Percentiles rank a stretch among this genome's conserved stretches.
Evolutionary conservation across 2,797 vertebrate species (phyloP).

Genomic region (Myiotriccus ornatus): DNA sequence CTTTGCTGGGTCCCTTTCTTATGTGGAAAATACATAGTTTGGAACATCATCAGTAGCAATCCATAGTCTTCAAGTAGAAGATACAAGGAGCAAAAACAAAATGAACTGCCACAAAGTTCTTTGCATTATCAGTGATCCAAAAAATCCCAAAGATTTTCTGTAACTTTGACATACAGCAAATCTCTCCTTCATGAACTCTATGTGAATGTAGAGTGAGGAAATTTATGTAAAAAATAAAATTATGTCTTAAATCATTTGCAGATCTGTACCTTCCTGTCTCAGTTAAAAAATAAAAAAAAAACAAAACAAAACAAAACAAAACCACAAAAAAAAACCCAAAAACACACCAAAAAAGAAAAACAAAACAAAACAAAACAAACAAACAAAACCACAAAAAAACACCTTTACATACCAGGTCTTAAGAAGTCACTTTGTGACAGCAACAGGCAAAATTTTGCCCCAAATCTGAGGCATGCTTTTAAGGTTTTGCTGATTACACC

Average conservation of each 20-base stretch:
- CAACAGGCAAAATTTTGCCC: background rate
- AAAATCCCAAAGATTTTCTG: conserved; percentile 1
- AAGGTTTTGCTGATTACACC: background rate
- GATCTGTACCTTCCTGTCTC: background rate
- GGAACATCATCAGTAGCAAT: background rate
- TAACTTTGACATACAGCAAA: background rate
- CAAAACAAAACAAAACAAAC: too few species aligned
- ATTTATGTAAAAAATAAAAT: background rate
- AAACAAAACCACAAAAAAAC: too few species aligned
- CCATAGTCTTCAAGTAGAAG: background rate
- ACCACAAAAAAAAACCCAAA: too few species aligned
- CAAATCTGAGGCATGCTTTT: background rate
- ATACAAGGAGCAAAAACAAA: background rate
- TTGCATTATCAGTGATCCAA: background rate
- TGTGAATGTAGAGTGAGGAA: background rate
- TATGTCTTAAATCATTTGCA: background rate
- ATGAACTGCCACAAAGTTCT: background rate
- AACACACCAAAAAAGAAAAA: too few species aligned
- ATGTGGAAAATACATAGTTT: background rate
- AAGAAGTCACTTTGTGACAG: background rate
- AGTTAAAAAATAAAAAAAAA: background rate
- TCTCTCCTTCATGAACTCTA: background rate
- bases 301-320: too few species aligned
- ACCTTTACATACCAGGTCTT: background rate
- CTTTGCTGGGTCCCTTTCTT: background rate